These are phyloP conservation scores for Norana najaformis DNA, from an alignment of 2,888 invertebrate genomes.

Conservation along the genomic window DNA sequence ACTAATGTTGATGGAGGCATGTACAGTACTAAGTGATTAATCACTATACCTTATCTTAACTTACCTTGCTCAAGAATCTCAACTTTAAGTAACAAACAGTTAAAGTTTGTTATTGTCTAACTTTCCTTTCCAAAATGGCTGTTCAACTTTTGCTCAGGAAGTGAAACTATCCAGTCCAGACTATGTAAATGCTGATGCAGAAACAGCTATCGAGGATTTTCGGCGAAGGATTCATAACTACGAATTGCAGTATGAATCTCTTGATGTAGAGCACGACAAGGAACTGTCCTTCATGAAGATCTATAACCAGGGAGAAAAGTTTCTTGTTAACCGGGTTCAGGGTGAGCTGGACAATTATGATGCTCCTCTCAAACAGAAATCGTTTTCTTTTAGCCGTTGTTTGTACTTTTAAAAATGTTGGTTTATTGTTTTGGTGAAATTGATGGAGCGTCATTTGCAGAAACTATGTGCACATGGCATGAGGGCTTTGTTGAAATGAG, in stretches of 20 bases:
- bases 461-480: too few species aligned
- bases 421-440: neutral
- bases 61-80: neutral
- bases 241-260: conserved; percentile 84
- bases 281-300: conserved; percentile 86
- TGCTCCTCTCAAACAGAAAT: neutral
- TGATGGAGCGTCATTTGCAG: too few species aligned
- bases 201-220: conserved; percentile 87
- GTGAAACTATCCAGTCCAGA: conserved; percentile 94
- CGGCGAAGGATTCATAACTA: conserved; percentile 92
- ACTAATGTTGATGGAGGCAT: neutral
- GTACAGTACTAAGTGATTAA: neutral
- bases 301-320: conserved; percentile 68
- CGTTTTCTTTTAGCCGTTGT: neutral
- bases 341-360: conserved; percentile 49
- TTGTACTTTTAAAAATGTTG: neutral
- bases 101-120: neutral
- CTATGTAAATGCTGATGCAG: conserved; percentile 90
- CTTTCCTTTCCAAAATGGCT: neutral
- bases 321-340: conserved; percentile 65
- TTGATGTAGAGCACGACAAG: conserved; percentile 83
- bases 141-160: conserved; percentile 39
- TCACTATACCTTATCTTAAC: neutral
- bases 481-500: too few species aligned
- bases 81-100: neutral